These are phyloP conservation scores for Chionomys nivalis DNA, from an alignment of 2,113 vertebrate species.

Conservation along the genomic window DNA sequence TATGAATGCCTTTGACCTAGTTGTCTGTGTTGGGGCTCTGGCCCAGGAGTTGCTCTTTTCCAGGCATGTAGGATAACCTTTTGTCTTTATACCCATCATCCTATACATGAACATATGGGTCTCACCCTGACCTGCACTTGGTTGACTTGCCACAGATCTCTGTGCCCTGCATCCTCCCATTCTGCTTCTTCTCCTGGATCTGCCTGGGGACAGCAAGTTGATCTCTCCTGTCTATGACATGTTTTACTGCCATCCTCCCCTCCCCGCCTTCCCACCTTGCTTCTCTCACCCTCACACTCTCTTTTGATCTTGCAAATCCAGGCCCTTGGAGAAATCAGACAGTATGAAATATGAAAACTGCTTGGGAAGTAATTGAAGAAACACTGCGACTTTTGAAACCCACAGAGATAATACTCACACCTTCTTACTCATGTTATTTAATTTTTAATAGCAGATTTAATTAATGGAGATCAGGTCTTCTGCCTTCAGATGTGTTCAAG, in stretches of 20 bases:
- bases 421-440: conserved; percentile 91
- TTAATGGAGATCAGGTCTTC: conserved; percentile 87
- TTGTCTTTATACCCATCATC: neutral
- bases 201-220: conserved; percentile 44
- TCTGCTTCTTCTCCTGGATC: conserved; percentile 65
- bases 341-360: conserved; percentile 90
- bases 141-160: conserved; percentile 50
- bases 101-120: neutral
- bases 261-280: conserved; percentile 55
- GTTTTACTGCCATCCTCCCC: conserved; percentile 69
- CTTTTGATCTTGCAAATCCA: conserved; percentile 85
- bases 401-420: conserved; percentile 88
- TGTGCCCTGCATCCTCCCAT: conserved; percentile 55
- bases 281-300: conserved; percentile 67
- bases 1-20: neutral
- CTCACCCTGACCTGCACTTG: neutral
- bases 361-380: conserved; percentile 88
- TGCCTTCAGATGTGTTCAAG: conserved; percentile 80
- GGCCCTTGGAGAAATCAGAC: conserved; percentile 89
- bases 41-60: neutral
- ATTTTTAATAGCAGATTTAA: conserved; percentile 93
- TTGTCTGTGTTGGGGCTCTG: neutral
- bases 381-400: conserved; percentile 87
- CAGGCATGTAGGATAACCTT: neutral
- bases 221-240: conserved; percentile 69